Conservation (phyloP, 2,113 vertebrate species). For the Scolopax mira region DNA sequence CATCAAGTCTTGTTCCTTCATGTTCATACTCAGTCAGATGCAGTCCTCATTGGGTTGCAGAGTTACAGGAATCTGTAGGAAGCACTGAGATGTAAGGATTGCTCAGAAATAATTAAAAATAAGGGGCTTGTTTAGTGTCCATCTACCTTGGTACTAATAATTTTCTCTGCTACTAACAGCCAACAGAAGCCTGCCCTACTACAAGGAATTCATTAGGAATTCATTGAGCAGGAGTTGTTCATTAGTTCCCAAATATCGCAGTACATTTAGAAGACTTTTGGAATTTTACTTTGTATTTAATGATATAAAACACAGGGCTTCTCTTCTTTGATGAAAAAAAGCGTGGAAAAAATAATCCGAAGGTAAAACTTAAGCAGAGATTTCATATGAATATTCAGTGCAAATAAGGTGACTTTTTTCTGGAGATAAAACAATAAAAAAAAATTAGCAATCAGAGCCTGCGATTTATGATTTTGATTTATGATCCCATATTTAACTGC, state of each 20-base stretch:
- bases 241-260: neutral
- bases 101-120: neutral
- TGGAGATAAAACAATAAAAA: neutral
- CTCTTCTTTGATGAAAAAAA: neutral
- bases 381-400: neutral
- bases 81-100: neutral
- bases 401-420: neutral
- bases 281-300: neutral
- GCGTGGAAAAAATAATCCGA: neutral
- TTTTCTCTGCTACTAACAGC: neutral
- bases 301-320: neutral
- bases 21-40: neutral
- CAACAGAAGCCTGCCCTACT: neutral
- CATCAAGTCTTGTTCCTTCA: neutral
- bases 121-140: neutral
- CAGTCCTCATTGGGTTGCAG: neutral
- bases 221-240: neutral
- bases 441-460: neutral
- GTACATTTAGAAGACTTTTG: neutral
- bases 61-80: neutral
- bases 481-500: neutral
- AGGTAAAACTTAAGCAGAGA: neutral
- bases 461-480: neutral
- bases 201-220: neutral
- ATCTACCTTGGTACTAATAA: neutral